phyloP scores from a whole-genome alignment of 2,797 vertebrate genomes.

The Cacajao melanocephalus region DNA sequence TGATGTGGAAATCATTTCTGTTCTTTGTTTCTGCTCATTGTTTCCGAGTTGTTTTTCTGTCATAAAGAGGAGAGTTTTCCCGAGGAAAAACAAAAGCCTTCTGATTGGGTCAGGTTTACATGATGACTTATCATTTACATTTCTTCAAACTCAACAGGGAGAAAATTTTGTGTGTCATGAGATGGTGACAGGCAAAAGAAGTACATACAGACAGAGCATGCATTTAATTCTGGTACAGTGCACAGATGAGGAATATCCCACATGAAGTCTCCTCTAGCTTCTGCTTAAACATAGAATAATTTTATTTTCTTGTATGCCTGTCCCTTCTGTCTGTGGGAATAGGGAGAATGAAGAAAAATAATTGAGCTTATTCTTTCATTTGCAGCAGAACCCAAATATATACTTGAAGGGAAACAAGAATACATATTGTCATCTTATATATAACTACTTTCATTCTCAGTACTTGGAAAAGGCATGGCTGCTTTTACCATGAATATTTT shows the following conservation, averaged over 20 bases:
- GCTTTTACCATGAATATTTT: constrained; percentile 50
- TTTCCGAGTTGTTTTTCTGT: constrained; percentile 37
- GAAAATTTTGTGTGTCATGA: background rate
- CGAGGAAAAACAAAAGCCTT: constrained; percentile 42
- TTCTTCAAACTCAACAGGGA: background rate
- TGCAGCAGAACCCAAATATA: constrained; percentile 10
- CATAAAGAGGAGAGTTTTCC: background rate
- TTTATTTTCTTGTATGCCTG: background rate
- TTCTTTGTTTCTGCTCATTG: constrained; percentile 51
- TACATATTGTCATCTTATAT: background rate
- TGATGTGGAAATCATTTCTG: constrained; percentile 50
- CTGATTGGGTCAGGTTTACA: constrained; percentile 62
- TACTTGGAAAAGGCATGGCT: background rate
- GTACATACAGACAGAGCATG: background rate
- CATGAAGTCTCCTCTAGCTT: background rate
- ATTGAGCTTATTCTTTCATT: constrained; percentile 31
- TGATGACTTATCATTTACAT: constrained; percentile 37
- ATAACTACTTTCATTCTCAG: background rate
- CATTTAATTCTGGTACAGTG: background rate
- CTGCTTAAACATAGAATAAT: background rate
- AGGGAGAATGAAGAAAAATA: background rate
- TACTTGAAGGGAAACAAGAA: constrained; percentile 31
- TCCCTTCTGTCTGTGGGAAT: background rate
- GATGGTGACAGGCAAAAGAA: background rate
- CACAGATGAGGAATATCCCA: background rate